Evolutionary conservation across 2,888 invertebrate species (phyloP), one percentile per base, ranked within the genome.

Genomic region (Cerastoderma edule): DNA sequence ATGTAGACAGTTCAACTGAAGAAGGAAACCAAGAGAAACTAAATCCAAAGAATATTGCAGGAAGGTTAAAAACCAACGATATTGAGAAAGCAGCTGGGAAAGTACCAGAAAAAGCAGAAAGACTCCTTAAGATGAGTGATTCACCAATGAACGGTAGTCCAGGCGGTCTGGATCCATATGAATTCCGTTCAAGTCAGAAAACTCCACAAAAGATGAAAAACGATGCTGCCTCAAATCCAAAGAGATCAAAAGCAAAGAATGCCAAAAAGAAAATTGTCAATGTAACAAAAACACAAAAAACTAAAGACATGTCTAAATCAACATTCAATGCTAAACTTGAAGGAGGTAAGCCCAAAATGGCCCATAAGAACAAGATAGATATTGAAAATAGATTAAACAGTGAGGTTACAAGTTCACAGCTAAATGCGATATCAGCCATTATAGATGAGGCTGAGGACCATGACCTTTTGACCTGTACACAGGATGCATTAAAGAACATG

Each of bases 391-490:
- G n/a, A n/a, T n/a, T n/a, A n/a, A n/a, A n/a, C n/a, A n/a, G n/a
- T n/a, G n/a, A n/a, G n/a, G n/a, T n/a, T n/a, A n/a, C n/a, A n/a
- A n/a, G n/a, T n/a, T n/a, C n/a, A n/a, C n/a, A n/a, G n/a, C n/a
- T n/a, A n/a, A n/a, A n/a, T n/a, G n/a, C n/a, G n/a, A n/a, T n/a
- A n/a, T n/a, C n/a, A n/a, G n/a, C n/a, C n/a, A n/a, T n/a, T 66
- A 83, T 91, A 8, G 80, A 78, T 28, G 74, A 86, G 35, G 91
- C 91, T 27, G 90, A 91, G 66, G 85, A 86, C n/a, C 84, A 87
- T 83, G 89, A 90, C 53, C 75, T 91, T 16, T 22, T 90, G 64
- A 88, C 89, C 30, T 83, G 83, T 69, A 89, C 89, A 13, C 89
- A 89, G 50, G 89, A 89, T 64, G 89, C 82, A n/a, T 69, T 81